These are phyloP conservation scores for Callithrix jacchus DNA, from an alignment of 2,113 vertebrate species.

Conservation along the genomic window DNA sequence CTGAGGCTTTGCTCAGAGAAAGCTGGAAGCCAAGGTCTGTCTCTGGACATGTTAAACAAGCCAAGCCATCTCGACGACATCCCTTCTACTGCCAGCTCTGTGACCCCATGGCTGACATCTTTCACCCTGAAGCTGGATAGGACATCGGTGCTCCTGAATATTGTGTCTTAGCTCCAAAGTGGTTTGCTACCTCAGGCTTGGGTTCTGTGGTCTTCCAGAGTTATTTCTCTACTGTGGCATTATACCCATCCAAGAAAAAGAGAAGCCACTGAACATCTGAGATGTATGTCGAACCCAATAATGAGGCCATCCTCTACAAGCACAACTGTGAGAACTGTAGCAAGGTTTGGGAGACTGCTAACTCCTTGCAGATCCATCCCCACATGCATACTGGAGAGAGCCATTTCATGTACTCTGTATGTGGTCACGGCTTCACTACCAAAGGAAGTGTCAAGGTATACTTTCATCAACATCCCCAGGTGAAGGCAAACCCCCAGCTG, in stretches of 20 bases:
- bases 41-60: not conserved
- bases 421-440: constrained; percentile 96
- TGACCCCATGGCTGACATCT: not conserved
- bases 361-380: constrained; percentile 94
- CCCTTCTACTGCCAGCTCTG: not conserved
- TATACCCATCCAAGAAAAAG: constrained; percentile 13
- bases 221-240: constrained; percentile 85
- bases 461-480: constrained; percentile 95
- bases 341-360: constrained; percentile 95
- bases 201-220: constrained; percentile 88
- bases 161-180: constrained; percentile 86
- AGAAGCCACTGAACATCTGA: constrained; percentile 88
- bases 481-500: constrained; percentile 95
- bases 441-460: constrained; percentile 99
- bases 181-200: constrained; percentile 88
- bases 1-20: not conserved
- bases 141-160: constrained; percentile 24
- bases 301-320: constrained; percentile 88
- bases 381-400: constrained; percentile 96
- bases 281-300: constrained; percentile 81
- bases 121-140: not conserved
- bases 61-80: not conserved
- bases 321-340: constrained; percentile 97
- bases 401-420: constrained; percentile 96
- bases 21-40: not conserved